Conservation (phyloP, 2,888 invertebrate genomes). For the Chalcis sispes region DNA sequence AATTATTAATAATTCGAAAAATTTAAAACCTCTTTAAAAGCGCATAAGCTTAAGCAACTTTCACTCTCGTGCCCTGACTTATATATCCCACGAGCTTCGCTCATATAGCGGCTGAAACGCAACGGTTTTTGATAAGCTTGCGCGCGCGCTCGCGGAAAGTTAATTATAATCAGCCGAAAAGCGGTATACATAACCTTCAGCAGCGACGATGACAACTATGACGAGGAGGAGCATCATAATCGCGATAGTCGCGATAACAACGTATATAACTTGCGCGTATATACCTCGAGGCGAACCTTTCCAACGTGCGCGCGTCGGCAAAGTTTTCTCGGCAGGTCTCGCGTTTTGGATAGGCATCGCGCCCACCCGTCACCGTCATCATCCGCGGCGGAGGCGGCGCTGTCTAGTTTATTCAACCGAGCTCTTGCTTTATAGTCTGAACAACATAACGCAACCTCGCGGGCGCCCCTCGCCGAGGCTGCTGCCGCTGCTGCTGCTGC, state of each 20-base stretch:
- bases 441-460: slow-evolving; percentile 14
- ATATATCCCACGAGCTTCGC: too few relatives aligned
- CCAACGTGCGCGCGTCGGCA: not conserved
- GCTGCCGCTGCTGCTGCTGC: slow-evolving; percentile 35
- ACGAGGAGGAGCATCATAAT: slow-evolving; percentile 10
- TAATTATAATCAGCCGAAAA: slow-evolving; percentile 57
- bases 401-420: slow-evolving; percentile 44
- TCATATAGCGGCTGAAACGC: too few relatives aligned
- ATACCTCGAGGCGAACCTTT: slow-evolving; percentile 10
- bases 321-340: slow-evolving; percentile 3
- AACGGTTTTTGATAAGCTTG: too few relatives aligned
- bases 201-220: slow-evolving; percentile 1
- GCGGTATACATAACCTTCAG: too few relatives aligned
- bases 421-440: too few relatives aligned
- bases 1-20: too few relatives aligned
- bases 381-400: slow-evolving; percentile 13
- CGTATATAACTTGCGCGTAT: too few relatives aligned
- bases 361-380: slow-evolving; percentile 7
- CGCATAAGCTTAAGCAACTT: too few relatives aligned
- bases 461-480: not conserved
- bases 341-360: slow-evolving; percentile 9
- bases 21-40: too few relatives aligned
- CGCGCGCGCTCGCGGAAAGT: slow-evolving; percentile 43
- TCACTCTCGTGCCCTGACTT: too few relatives aligned
- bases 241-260: slow-evolving; percentile 30